Evolutionary conservation across 1,140 invertebrate genomes (phyloP).

Genomic region (Doryteuthis pealeii): DNA sequence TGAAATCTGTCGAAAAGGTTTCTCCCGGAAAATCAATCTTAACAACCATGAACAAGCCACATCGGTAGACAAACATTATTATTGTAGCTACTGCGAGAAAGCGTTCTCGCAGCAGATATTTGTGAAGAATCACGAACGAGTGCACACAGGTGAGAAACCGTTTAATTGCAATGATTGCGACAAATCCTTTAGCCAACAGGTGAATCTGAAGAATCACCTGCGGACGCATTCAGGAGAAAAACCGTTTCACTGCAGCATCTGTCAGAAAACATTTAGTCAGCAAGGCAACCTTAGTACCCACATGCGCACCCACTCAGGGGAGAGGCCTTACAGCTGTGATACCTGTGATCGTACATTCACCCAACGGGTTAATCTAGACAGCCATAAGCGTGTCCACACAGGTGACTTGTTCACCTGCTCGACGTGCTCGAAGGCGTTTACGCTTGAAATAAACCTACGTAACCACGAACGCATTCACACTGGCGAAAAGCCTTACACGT

Average conservation of each 20-base stretch:
- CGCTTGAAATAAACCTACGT: constrained; percentile 49
- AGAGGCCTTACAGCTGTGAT: constrained; percentile 58
- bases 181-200: constrained; percentile 82
- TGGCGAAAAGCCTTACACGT: constrained; percentile 31
- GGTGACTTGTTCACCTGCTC: constrained; percentile 47
- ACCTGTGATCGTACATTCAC: constrained; percentile 55
- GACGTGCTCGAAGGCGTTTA: constrained; percentile 20
- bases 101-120: constrained; percentile 1
- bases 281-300: constrained; percentile 63
- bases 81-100: background rate
- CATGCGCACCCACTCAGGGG: constrained; percentile 50
- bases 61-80: background rate
- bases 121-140: constrained; percentile 4
- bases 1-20: constrained; percentile 1
- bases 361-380: constrained; percentile 56
- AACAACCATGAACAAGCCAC: background rate
- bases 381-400: constrained; percentile 61
- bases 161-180: constrained; percentile 72
- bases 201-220: constrained; percentile 90
- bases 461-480: constrained; percentile 29
- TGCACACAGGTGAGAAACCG: constrained; percentile 80
- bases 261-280: constrained; percentile 61
- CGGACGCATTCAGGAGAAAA: constrained; percentile 65
- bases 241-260: constrained; percentile 55
- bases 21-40: background rate